phyloP scores from a whole-genome alignment of 1,140 invertebrate genomes.

The Ylistrum balloti region DNA sequence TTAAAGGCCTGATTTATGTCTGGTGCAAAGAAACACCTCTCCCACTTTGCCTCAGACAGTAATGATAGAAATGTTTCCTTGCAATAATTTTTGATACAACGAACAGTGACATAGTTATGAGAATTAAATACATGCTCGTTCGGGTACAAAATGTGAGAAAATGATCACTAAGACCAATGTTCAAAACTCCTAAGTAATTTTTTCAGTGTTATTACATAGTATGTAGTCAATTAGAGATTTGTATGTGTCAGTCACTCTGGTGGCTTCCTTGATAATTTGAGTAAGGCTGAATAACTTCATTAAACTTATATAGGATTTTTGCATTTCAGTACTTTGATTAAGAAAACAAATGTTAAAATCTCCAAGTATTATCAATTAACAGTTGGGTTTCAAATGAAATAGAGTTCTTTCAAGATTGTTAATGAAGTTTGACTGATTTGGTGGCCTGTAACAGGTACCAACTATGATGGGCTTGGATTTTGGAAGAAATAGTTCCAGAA shows the following conservation, averaged over 20 bases:
- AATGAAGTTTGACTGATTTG: conserved; percentile 50
- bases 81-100: conserved; percentile 40
- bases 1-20: neutral
- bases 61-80: conserved; percentile 1
- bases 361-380: conserved; percentile 51
- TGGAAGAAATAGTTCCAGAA: conserved; percentile 48
- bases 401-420: conserved; percentile 48
- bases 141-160: conserved; percentile 27
- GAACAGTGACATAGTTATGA: conserved; percentile 28
- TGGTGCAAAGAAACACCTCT: neutral
- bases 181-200: conserved; percentile 45
- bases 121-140: neutral
- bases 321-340: neutral
- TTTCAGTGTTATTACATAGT: conserved; percentile 47
- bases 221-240: conserved; percentile 47
- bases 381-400: conserved; percentile 8
- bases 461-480: conserved; percentile 54
- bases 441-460: conserved; percentile 43
- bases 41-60: neutral
- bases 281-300: conserved; percentile 35
- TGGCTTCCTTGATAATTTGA: conserved; percentile 43
- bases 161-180: conserved; percentile 49
- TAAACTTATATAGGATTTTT: conserved; percentile 37
- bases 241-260: neutral
- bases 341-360: conserved; percentile 56